Percentiles rank a stretch among this genome's conserved stretches.
phyloP scores from a whole-genome alignment of 2,888 invertebrate species.

The Eilema depressum region DNA sequence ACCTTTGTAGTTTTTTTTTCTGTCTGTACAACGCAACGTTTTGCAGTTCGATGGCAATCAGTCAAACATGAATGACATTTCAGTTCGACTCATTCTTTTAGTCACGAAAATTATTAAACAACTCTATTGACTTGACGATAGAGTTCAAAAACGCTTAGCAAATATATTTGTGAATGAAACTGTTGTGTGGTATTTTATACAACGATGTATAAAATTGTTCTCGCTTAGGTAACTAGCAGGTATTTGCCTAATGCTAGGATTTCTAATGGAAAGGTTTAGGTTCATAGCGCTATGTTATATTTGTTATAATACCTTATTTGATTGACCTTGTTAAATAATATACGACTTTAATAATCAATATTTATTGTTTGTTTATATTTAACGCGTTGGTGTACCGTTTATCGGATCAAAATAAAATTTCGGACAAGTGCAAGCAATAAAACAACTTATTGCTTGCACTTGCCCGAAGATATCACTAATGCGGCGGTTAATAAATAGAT shows the following conservation, averaged over 20 bases:
- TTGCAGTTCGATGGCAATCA: slow-evolving; percentile 71
- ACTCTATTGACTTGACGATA: background rate
- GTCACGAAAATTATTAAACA: background rate
- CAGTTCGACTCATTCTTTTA: slow-evolving; percentile 36
- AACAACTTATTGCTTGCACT: too few species aligned
- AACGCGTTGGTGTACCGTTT: too few species aligned
- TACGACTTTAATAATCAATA: too few species aligned
- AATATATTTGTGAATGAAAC: slow-evolving; percentile 9
- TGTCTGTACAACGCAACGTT: slow-evolving; percentile 57
- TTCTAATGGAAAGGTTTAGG: slow-evolving; percentile 33
- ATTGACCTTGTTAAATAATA: background rate
- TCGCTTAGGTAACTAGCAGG: slow-evolving; percentile 47
- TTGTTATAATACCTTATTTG: background rate
- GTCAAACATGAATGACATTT: slow-evolving; percentile 75
- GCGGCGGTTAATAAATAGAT: background rate
- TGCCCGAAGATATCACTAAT: background rate
- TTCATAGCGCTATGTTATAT: background rate
- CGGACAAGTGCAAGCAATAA: too few species aligned
- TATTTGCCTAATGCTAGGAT: slow-evolving; percentile 50
- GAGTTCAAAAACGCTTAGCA: slow-evolving; percentile 29
- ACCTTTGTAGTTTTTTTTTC: slow-evolving; percentile 53
- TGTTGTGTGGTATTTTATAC: slow-evolving; percentile 24
- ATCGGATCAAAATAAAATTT: too few species aligned
- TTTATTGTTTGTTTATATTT: too few species aligned
- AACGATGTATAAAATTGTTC: slow-evolving; percentile 45